A percentile compares a stretch with the other conserved stretches of the same genome.
phyloP scores from a whole-genome alignment of 1,140 invertebrate genomes.

The Drosophila ironensis region DNA sequence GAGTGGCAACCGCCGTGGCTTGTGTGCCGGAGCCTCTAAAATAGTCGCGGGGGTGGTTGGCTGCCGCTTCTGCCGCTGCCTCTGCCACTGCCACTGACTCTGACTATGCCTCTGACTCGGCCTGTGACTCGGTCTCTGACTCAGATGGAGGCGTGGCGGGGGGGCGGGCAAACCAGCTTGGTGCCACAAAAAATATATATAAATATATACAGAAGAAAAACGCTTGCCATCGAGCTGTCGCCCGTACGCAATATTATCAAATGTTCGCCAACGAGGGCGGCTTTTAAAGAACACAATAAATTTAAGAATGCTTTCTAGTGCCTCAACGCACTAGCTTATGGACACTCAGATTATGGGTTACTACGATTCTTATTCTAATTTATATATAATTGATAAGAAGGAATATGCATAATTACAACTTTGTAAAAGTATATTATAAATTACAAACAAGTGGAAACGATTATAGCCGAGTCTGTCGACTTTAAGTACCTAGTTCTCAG shows the following conservation, averaged over 20 bases:
- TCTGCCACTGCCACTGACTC: background rate
- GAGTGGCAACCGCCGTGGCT: too few species aligned
- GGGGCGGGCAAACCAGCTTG: conserved; percentile 30
- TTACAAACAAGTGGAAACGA: too few species aligned
- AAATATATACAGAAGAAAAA: background rate
- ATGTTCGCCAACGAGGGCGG: conserved; percentile 26
- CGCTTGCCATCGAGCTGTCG: conserved; percentile 25
- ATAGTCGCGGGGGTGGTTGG: too few species aligned
- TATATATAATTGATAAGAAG: too few species aligned
- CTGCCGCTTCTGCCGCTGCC: conserved; percentile 2
- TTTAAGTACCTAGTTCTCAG: too few species aligned
- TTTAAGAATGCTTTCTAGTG: background rate
- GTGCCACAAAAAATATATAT: background rate
- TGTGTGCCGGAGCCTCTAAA: too few species aligned
- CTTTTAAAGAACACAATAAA: background rate
- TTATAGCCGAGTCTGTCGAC: too few species aligned
- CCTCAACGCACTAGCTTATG: too few species aligned
- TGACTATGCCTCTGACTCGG: background rate
- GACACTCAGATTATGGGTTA: too few species aligned
- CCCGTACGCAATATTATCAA: conserved; percentile 50
- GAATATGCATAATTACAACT: too few species aligned
- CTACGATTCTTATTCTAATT: too few species aligned
- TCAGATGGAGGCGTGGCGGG: background rate
- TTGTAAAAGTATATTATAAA: too few species aligned
- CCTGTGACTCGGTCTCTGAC: background rate